Evolutionary conservation across 2,113 vertebrate species (phyloP), one percentile per base, ranked within the genome.

Genomic region (Coregonus clupeaformis): DNA sequence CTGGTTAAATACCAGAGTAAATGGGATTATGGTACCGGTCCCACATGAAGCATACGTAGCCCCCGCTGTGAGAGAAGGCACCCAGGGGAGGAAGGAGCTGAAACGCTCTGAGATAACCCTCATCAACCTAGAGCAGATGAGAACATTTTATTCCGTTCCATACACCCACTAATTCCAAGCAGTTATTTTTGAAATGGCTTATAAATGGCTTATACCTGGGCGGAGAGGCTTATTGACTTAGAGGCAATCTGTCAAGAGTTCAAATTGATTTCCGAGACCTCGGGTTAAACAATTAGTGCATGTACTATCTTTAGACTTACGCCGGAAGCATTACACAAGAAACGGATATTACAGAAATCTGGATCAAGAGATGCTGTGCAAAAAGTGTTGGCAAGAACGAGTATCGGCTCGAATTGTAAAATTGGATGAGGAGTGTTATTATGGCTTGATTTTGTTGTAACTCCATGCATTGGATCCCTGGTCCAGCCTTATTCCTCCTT

Each of bases 1-100:
- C 30, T 78, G 77, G 82, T 83, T 87, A 87, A 89, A 90, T 82
- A 88, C 80, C 79, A 27, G 79, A 84, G 66, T 73, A 86, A 87
- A 88, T 85, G 71, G 82, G 88, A 90, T 90, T 87, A 88, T 30
- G 24, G 47, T 75, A 72, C 80, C 12, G 3, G 30, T 84, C 82
- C 79, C 67, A 76, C 72, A 76, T 79, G 75, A 77, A 69, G 69
- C 27, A 67, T 25, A 52, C 22, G 66, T 80, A 80, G 30, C 68
- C 27, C 27, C 71, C n/a, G 14, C 66, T 73, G 78, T 69, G 79
- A 77, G 81, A 77, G 77, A 72, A 47, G 27, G 71, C 74, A 27
- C 2, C 65, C 22, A 69, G n/a, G 27, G 55, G 32, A 59, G 74
- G 73, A 72, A 69, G 27, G 2, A 2, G 30, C 47, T 69, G 22